Conservation (phyloP, 2,888 invertebrate species). For the Pemphredon lugubris region DNA sequence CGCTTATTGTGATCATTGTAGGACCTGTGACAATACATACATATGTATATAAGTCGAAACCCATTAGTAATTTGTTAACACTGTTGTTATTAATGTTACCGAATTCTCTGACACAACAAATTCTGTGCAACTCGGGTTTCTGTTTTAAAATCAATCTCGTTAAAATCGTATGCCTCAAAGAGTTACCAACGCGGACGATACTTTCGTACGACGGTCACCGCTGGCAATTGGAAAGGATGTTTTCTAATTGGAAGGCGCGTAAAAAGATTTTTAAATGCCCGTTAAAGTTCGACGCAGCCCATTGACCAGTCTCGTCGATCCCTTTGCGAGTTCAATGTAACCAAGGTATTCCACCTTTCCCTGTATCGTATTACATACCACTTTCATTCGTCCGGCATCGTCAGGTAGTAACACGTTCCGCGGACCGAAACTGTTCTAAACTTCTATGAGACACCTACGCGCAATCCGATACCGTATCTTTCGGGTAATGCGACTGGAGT, state of each 20-base stretch:
- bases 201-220: too few relatives aligned
- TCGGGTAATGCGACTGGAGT: neutral
- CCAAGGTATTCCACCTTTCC: conserved; percentile 54
- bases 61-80: too few relatives aligned
- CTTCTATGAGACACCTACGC: conserved; percentile 34
- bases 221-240: neutral
- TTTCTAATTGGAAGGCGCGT: neutral
- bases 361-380: conserved; percentile 55
- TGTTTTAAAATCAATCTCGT: too few relatives aligned
- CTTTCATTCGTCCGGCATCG: conserved; percentile 57
- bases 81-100: too few relatives aligned
- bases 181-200: too few relatives aligned
- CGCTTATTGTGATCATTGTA: too few relatives aligned
- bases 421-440: conserved; percentile 46
- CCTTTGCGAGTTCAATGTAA: conserved; percentile 42
- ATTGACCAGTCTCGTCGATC: conserved; percentile 43
- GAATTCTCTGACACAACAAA: too few relatives aligned
- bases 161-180: too few relatives aligned
- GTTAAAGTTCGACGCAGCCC: conserved; percentile 6
- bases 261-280: neutral
- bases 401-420: conserved; percentile 41
- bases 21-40: too few relatives aligned
- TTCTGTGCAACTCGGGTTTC: too few relatives aligned
- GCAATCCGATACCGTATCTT: conserved; percentile 2
- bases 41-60: too few relatives aligned